phyloP scores from a whole-genome alignment of 1,140 invertebrate genomes.

The Catajapyx aquilonaris region DNA sequence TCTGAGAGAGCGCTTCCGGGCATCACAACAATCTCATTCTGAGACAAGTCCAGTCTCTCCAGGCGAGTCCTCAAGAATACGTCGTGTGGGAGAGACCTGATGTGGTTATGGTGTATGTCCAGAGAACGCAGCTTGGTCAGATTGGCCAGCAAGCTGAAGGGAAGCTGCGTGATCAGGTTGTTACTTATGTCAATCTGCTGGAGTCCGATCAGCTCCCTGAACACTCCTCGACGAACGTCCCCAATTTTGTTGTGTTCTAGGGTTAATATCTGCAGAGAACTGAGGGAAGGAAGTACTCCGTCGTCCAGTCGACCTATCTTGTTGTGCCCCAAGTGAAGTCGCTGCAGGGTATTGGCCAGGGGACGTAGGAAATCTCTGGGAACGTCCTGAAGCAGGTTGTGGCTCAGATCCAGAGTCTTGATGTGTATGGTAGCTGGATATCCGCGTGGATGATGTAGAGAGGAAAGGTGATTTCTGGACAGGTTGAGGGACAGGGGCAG shows the following conservation, averaged over 20 bases:
- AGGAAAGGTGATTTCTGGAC: conserved; percentile 39
- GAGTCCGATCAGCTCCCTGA: conserved; percentile 36
- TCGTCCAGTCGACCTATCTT: conserved; percentile 41
- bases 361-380: conserved; percentile 37
- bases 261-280: conserved; percentile 45
- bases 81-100: conserved; percentile 51
- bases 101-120: conserved; percentile 48
- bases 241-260: conserved; percentile 50
- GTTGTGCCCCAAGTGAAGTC: conserved; percentile 51
- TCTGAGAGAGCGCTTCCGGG: conserved; percentile 46
- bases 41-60: conserved; percentile 55
- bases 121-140: conserved; percentile 49
- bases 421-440: conserved; percentile 22
- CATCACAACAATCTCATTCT: conserved; percentile 53
- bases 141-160: conserved; percentile 62
- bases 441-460: conserved; percentile 31
- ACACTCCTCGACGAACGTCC: conserved; percentile 42
- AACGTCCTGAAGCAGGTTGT: conserved; percentile 39
- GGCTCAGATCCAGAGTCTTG: conserved; percentile 44
- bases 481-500: conserved; percentile 40
- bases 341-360: conserved; percentile 34
- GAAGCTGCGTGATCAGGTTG: conserved; percentile 51
- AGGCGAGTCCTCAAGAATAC: conserved; percentile 54
- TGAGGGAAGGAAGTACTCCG: conserved; percentile 42
- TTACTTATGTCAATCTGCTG: conserved; percentile 57